Conservation (phyloP, 2,888 invertebrate genomes). For the Heliconius aoede region DNA sequence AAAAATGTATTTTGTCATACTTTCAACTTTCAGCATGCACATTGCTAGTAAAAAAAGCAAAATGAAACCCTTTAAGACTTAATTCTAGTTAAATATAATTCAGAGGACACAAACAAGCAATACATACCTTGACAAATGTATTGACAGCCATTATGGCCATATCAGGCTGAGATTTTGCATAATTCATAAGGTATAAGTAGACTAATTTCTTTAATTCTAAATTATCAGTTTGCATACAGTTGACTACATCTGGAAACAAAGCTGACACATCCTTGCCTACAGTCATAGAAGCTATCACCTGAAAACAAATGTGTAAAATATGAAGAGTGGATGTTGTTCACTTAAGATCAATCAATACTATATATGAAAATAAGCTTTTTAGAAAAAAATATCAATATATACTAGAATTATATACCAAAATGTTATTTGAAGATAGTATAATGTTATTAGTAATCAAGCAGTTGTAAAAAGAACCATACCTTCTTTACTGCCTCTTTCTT, state of each 20-base stretch:
- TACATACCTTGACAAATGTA: conserved; percentile 97
- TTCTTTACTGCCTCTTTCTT: conserved; percentile 99
- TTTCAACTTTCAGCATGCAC: conserved; percentile 45
- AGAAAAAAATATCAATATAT: not conserved
- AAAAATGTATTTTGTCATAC: conserved; percentile 35
- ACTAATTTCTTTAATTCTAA: conserved; percentile 99
- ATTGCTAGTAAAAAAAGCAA: conserved; percentile 47
- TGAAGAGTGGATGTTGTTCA: not conserved
- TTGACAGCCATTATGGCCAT: conserved; percentile 99
- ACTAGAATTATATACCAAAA: not conserved
- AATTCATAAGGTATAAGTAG: conserved; percentile 99
- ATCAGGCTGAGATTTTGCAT: conserved; percentile 99
- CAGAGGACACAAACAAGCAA: conserved; percentile 18
- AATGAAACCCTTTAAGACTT: conserved; percentile 42
- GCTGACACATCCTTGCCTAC: conserved; percentile 99
- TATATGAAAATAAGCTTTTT: conserved; percentile 1
- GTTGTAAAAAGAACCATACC: conserved; percentile 79
- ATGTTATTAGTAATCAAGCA: conserved; percentile 6
- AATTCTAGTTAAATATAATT: conserved; percentile 36
- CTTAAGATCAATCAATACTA: not conserved
- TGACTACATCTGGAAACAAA: conserved; percentile 99
- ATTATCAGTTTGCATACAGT: conserved; percentile 99
- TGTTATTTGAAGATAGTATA: not conserved
- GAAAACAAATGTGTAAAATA: conserved; percentile 31
- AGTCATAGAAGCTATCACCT: conserved; percentile 99